A percentile compares a stretch with the other conserved stretches of the same genome.
Evolutionary conservation across 2,797 vertebrate species (phyloP).

Genomic region (Carcharodon carcharias): DNA sequence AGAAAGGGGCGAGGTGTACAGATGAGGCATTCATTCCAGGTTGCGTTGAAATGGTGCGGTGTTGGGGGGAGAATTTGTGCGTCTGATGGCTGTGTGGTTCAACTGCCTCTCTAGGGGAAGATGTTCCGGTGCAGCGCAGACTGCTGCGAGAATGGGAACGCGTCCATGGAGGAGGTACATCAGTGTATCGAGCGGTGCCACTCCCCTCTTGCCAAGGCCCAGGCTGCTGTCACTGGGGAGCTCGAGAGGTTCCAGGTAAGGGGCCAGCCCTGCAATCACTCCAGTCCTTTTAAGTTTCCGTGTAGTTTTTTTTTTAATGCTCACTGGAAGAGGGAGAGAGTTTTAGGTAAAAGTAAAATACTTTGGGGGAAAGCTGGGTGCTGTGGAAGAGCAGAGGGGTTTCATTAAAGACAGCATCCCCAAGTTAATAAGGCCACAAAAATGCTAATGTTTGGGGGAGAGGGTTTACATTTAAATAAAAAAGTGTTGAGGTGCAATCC

Average conservation of each 20-base stretch:
- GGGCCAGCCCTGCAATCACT: background rate
- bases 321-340: background rate
- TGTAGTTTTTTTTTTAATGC: background rate
- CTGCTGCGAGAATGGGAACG: conserved; percentile 69
- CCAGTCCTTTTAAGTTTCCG: background rate
- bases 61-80: background rate
- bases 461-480: too few species aligned
- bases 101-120: conserved; percentile 56
- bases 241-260: conserved; percentile 85
- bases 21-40: background rate
- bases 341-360: background rate
- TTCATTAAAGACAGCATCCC: too few species aligned
- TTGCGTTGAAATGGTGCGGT: background rate
- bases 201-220: conserved; percentile 74
- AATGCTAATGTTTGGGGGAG: too few species aligned
- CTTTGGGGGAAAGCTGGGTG: background rate
- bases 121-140: conserved; percentile 87
- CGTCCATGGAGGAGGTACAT: conserved; percentile 81
- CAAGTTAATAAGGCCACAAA: too few species aligned
- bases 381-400: too few species aligned
- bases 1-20: background rate
- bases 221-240: conserved; percentile 77
- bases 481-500: too few species aligned
- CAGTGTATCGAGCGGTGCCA: conserved; percentile 89
- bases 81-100: background rate